Percentiles rank a stretch among this genome's conserved stretches.
These are phyloP conservation scores for Bergia puertoricense DNA, from an alignment of 92 coral and sea anemone species.

Conservation along the genomic window DNA sequence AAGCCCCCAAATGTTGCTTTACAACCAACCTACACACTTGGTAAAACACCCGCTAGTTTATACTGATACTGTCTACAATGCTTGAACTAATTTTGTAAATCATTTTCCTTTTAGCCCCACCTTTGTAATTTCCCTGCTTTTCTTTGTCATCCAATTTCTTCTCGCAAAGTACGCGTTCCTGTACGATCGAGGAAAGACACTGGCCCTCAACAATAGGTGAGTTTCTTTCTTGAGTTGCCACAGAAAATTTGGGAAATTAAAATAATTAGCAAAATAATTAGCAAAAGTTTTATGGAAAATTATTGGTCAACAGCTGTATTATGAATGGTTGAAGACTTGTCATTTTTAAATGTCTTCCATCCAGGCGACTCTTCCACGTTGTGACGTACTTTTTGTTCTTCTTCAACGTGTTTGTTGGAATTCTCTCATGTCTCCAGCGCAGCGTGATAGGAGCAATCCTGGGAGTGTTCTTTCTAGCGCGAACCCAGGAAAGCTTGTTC, in stretches of 20 bases:
- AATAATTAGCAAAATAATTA: too few relatives aligned
- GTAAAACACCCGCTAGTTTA: too few relatives aligned
- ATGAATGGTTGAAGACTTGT: too few relatives aligned
- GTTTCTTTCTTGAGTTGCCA: too few relatives aligned
- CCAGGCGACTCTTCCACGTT: slow-evolving; percentile 84
- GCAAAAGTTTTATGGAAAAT: too few relatives aligned
- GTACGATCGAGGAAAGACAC: slow-evolving; percentile 55
- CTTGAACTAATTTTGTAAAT: background rate
- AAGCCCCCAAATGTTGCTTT: too few relatives aligned
- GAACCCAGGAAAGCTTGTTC: slow-evolving; percentile 79
- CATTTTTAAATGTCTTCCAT: background rate
- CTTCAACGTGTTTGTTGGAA: slow-evolving; percentile 84
- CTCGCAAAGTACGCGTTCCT: slow-evolving; percentile 78
- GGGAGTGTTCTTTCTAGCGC: slow-evolving; percentile 80
- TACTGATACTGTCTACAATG: too few relatives aligned
- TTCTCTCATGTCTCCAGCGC: slow-evolving; percentile 80
- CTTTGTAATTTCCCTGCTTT: slow-evolving; percentile 52
- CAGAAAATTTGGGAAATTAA: too few relatives aligned
- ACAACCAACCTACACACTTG: too few relatives aligned
- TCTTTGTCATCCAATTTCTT: slow-evolving; percentile 55
- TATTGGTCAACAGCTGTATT: too few relatives aligned
- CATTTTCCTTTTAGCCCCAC: slow-evolving; percentile 64
- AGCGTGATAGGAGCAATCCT: slow-evolving; percentile 62
- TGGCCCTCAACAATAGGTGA: slow-evolving; percentile 76
- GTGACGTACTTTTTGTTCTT: slow-evolving; percentile 79